These are phyloP conservation scores for Acanthurus lineatus DNA, from an alignment of 2,797 vertebrate species.

Conservation along the genomic window DNA sequence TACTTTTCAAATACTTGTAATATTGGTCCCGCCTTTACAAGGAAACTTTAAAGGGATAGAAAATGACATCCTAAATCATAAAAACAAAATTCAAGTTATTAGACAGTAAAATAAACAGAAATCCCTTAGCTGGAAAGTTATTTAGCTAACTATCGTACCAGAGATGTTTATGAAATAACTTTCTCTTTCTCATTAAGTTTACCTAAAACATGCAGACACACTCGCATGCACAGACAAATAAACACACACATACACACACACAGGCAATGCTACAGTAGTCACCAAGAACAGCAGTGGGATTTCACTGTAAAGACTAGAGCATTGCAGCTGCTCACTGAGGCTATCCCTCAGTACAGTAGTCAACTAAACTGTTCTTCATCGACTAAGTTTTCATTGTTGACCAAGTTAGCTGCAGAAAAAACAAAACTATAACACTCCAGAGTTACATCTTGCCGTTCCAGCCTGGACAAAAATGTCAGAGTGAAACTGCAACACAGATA, in stretches of 20 bases:
- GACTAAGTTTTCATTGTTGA: too few relatives aligned
- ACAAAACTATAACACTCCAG: too few relatives aligned
- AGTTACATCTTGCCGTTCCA: too few relatives aligned
- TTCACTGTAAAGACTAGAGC: slow-evolving; percentile 26
- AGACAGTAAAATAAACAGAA: not conserved
- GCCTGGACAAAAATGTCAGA: too few relatives aligned
- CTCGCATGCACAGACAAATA: not conserved
- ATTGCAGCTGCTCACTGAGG: slow-evolving; percentile 26
- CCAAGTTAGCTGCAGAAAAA: too few relatives aligned
- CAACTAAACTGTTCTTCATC: too few relatives aligned
- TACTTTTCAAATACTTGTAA: not conserved
- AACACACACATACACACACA: not conserved
- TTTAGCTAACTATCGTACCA: not conserved
- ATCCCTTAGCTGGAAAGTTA: not conserved
- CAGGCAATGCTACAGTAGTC: slow-evolving; percentile 28
- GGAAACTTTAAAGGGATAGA: not conserved
- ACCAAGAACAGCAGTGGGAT: slow-evolving; percentile 33
- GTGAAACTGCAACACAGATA: too few relatives aligned
- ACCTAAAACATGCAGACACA: slow-evolving; percentile 7
- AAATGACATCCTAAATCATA: not conserved
- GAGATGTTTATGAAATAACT: slow-evolving; percentile 27
- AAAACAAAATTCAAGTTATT: not conserved
- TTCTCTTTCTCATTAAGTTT: not conserved
- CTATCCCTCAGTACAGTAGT: too few relatives aligned
- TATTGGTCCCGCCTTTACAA: not conserved